A percentile compares a stretch with the other conserved stretches of the same genome.
These are phyloP conservation scores for Muricea muricata DNA, from an alignment of 92 coral and sea anemone species.

Conservation along the genomic window DNA sequence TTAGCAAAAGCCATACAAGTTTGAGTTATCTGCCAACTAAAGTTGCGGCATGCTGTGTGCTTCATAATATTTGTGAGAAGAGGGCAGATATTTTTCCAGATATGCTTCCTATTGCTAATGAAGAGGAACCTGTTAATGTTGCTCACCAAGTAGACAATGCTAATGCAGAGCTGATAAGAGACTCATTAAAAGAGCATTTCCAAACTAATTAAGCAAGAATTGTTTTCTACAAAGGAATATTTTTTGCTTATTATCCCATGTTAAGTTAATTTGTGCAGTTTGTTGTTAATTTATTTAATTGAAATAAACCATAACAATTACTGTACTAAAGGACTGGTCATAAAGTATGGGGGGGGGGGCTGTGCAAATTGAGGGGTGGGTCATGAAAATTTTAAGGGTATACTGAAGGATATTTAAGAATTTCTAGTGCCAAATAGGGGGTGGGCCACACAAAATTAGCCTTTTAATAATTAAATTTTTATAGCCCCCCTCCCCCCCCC, in stretches of 20 bases:
- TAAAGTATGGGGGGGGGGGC: too few relatives aligned
- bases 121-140: constrained; percentile 18
- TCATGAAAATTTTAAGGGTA: not conserved
- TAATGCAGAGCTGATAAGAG: constrained; percentile 33
- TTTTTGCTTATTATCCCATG: not conserved
- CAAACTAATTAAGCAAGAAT: not conserved
- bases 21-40: constrained; percentile 28
- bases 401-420: too few relatives aligned
- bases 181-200: constrained; percentile 29
- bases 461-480: too few relatives aligned
- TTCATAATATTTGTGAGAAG: constrained; percentile 51
- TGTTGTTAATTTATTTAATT: too few relatives aligned
- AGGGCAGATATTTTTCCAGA: constrained; percentile 17
- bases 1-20: constrained; percentile 29
- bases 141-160: constrained; percentile 2
- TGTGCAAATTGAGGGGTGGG: not conserved
- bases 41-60: constrained; percentile 54
- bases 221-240: not conserved
- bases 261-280: not conserved
- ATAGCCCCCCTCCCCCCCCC: too few relatives aligned
- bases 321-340: too few relatives aligned
- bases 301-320: not conserved
- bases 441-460: too few relatives aligned
- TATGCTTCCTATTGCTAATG: not conserved
- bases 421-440: too few relatives aligned